These are phyloP conservation scores for mouse (Mus musculus) DNA, from an alignment of 2,113 vertebrate genomes.

Conservation along the genomic window DNA sequence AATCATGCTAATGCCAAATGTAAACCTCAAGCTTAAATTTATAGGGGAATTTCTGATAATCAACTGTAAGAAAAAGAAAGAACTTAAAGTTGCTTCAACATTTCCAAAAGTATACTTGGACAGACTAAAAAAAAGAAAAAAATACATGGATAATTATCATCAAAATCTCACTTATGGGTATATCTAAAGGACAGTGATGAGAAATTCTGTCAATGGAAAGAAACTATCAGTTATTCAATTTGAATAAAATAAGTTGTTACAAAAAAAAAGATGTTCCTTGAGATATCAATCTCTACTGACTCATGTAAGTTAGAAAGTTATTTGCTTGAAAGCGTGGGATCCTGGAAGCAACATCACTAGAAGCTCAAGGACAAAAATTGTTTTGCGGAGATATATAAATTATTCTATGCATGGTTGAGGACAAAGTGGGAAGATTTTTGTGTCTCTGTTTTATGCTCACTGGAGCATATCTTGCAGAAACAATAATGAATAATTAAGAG, in stretches of 20 bases:
- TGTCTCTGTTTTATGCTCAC: background rate
- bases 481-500: background rate
- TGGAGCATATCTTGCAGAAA: background rate
- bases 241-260: background rate
- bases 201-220: background rate
- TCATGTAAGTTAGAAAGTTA: background rate
- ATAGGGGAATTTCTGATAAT: background rate
- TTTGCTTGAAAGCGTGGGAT: background rate
- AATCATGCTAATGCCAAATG: background rate
- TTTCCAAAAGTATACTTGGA: background rate
- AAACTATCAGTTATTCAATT: background rate
- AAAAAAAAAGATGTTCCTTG: background rate
- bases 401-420: background rate
- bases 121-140: background rate
- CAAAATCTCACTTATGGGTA: background rate
- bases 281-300: background rate
- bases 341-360: background rate
- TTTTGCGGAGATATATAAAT: background rate
- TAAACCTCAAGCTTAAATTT: background rate
- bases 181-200: background rate
- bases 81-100: background rate
- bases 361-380: background rate
- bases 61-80: background rate
- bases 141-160: background rate
- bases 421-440: background rate